Conservation (phyloP, 2,113 vertebrate genomes). For the Deroptyus accipitrinus region DNA sequence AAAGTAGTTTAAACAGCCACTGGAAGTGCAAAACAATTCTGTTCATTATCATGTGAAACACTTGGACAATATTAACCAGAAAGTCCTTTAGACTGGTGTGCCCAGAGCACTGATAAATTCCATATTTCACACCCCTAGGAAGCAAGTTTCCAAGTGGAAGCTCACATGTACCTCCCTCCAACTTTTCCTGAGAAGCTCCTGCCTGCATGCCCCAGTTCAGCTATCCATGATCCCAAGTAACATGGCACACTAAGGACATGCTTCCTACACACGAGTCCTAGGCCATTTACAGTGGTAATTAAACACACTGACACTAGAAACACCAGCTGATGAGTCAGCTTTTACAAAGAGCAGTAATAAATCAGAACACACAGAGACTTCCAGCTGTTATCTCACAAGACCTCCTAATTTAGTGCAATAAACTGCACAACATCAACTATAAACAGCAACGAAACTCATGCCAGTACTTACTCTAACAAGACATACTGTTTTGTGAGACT, state of each 20-base stretch:
- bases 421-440: not conserved
- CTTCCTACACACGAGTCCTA: not conserved
- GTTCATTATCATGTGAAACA: not conserved
- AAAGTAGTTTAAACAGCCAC: not conserved
- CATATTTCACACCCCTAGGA: accelerated
- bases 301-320: not conserved
- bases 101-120: not conserved
- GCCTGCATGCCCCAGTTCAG: not conserved
- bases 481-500: not conserved
- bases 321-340: not conserved
- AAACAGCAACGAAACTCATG: not conserved
- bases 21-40: not conserved
- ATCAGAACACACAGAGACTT: not conserved
- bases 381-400: not conserved
- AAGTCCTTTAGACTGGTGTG: not conserved
- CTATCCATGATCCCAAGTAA: accelerated
- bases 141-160: accelerated
- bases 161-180: not conserved
- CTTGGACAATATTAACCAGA: not conserved
- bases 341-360: not conserved
- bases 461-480: not conserved
- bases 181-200: too few relatives aligned
- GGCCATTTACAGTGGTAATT: not conserved
- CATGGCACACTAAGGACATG: not conserved
- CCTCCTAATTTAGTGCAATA: not conserved